Base-by-base conservation (phyloP, 2,888 invertebrate species). In the Caenorhabditis sp. region DNA sequence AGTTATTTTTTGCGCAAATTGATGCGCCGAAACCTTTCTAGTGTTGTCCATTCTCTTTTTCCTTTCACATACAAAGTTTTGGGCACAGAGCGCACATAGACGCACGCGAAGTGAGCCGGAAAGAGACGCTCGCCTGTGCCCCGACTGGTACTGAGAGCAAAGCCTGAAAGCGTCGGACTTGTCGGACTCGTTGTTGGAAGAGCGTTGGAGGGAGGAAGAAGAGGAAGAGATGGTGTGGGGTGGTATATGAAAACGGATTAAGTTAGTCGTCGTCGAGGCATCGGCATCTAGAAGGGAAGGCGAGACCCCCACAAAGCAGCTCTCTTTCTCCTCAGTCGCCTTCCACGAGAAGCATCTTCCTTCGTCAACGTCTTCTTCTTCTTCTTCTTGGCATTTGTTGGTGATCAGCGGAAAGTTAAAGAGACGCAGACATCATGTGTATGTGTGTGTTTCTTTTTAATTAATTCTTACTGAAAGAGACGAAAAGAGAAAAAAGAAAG, bases 181-280 rank as follows among this genome's bases (percentile, higher is more conserved):
- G 68, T 19, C n/a, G 68, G 68, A 54, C 68, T 54, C 68, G 51
- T 24, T n/a, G 73, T 24, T 49, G 35, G 35, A 24, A 26, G 28
- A 54, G 68, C 51, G 66, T 68, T 22, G 68, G 35, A 38, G 16
- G 51, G 24, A 49, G 12, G 49, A 35, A 51, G 54, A 22, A 61
- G 49, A 47, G 35, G 72, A 58, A 47, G 47, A 56, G 70, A 70
- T 58, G 44, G 70, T 69, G 69, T 59, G 75, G 59, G 75, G 54
- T 51, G 61, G 70, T 64, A 75, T 64, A 70, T 64, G 63, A 54
- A 81, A 81, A 81, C 80, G 75, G 80, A 81, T 81, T 81, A 81
- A 81, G 80, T 81, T 74, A 81, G 80, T 81, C 68, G 35, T 44
- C 66, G 51, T 80, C 58, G 35, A 54, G 68, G 68, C 68, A 68